Percentiles rank a stretch among this genome's conserved stretches.
Evolutionary conservation across 2,113 vertebrate species (phyloP).

Genomic region (Pedionomus torquatus): DNA sequence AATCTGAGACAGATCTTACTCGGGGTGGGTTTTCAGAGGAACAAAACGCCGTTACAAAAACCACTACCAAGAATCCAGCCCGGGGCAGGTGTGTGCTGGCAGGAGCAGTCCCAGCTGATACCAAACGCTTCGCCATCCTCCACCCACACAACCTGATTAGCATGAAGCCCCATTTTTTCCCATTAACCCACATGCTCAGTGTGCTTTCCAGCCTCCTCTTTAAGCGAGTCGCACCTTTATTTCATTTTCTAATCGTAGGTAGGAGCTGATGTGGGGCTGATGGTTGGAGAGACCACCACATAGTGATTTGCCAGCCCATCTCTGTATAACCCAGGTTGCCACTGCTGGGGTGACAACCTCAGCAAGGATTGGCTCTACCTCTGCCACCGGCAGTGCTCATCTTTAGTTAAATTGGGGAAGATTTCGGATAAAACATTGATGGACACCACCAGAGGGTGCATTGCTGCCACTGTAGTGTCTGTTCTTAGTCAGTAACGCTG

Average conservation of each 20-base stretch:
- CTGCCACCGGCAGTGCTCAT: neutral
- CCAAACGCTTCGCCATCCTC: neutral
- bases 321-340: neutral
- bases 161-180: neutral
- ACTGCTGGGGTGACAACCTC: neutral
- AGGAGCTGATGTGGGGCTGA: too few species aligned
- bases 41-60: neutral
- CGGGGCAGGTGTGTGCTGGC: neutral
- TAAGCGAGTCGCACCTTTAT: neutral
- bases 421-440: neutral
- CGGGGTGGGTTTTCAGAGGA: neutral
- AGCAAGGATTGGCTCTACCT: neutral
- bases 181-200: neutral
- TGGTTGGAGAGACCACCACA: neutral
- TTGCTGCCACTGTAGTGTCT: constrained; percentile 18
- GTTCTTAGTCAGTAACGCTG: neutral
- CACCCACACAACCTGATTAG: neutral
- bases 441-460: constrained; percentile 72
- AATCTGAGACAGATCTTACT: neutral
- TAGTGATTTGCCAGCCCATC: neutral
- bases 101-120: neutral
- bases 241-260: neutral
- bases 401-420: neutral
- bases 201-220: neutral
- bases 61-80: neutral